A percentile compares a stretch with the other conserved stretches of the same genome.
phyloP scores from a whole-genome alignment of 2,888 invertebrate genomes.

The Cerceris ruficornis region DNA sequence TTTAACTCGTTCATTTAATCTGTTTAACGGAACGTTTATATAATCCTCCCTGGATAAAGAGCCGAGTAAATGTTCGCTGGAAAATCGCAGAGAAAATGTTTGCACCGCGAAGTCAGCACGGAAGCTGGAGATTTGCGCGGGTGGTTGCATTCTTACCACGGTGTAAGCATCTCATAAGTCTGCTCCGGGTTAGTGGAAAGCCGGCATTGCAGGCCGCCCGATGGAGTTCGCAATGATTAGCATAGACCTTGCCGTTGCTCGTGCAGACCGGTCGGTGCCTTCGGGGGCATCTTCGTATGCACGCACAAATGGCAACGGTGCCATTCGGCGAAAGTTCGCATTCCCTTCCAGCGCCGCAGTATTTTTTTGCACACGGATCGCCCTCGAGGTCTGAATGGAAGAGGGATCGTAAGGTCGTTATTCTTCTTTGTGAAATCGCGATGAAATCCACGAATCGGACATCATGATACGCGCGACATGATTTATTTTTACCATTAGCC shows the following conservation, averaged over 20 bases:
- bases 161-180: slow-evolving; percentile 76
- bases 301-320: slow-evolving; percentile 85
- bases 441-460: too few relatives aligned
- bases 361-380: slow-evolving; percentile 86
- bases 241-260: slow-evolving; percentile 86
- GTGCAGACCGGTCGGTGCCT: slow-evolving; percentile 86
- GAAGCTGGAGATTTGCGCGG: not conserved
- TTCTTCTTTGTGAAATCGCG: too few relatives aligned
- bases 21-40: not conserved
- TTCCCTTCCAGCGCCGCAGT: slow-evolving; percentile 86
- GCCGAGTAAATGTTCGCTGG: not conserved
- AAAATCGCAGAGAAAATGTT: not conserved
- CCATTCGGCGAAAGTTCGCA: slow-evolving; percentile 83
- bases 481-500: too few relatives aligned
- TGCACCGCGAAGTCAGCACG: not conserved
- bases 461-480: too few relatives aligned
- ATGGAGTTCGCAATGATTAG: slow-evolving; percentile 87
- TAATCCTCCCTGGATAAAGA: not conserved
- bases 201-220: slow-evolving; percentile 85
- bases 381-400: slow-evolving; percentile 67
- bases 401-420: not conserved
- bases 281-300: slow-evolving; percentile 84
- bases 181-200: slow-evolving; percentile 82
- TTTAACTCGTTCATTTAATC: not conserved
- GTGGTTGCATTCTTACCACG: slow-evolving; percentile 55